Evolutionary conservation across 2,888 invertebrate genomes (phyloP), one percentile per base, ranked within the genome.

Genomic region (Tetropium fuscum): DNA sequence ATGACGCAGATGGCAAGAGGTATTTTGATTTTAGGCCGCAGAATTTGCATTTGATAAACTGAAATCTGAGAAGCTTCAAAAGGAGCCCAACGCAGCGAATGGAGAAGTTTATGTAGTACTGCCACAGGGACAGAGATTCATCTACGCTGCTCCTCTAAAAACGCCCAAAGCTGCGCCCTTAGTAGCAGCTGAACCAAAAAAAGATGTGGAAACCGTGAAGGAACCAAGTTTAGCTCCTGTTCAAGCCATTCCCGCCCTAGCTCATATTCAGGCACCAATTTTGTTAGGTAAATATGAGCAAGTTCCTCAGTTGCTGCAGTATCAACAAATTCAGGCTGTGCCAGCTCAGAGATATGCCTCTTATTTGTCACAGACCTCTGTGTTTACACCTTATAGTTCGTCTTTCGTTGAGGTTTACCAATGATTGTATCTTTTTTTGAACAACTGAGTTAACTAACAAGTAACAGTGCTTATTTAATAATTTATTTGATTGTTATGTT

Each of bases 101-200:
- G 43, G 60, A 48, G 60, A 53, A 27, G 54, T 67, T 32, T 73
- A 66, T 36, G 71, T 79, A 4, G 69, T 78, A 1, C 53, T 78
- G 40, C 78, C 78, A 6, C 78, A 75, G 65, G 67, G 57, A 8
- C 75, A 79, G 58, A 77, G 74, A 34, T 64, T 76, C 11, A 68
- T 77, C 2, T 77, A 76, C 53, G 60, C 71, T 4, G 43, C 73
- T 10, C 61, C 69, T 3, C 55, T 61, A 6, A 54, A 19, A 25
- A 19, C 34, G 4, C 25, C 34, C 20, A 41, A 32, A 2, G 22
- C 40, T 19, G 25, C 40, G 27, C 11, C 41, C n/a, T 25, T 41
- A 30, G n/a, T 18, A 19, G 11, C 41, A 48, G 18, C 18, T 11
- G 8, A 20, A 10, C 40, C 53, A 18, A 51, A 51, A 1, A 40